Evolutionary conservation across 2,113 vertebrate species (phyloP).

Genomic region (Physeter macrocephalus): DNA sequence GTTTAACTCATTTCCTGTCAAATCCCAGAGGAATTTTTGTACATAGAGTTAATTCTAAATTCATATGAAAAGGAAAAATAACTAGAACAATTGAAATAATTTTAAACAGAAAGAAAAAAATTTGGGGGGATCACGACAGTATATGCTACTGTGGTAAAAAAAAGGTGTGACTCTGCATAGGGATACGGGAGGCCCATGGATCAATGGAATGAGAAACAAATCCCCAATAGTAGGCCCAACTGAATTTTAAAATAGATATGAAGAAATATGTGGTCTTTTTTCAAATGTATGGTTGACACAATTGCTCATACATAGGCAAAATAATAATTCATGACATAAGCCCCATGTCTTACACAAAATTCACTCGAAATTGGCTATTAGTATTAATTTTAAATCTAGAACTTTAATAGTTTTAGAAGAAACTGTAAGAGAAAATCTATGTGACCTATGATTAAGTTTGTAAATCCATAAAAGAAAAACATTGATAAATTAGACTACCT

Average conservation of each 20-base stretch:
- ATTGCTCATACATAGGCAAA: neutral
- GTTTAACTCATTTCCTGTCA: neutral
- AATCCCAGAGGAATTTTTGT: neutral
- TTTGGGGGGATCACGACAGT: neutral
- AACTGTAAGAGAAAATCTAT: too few relatives aligned
- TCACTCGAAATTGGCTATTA: neutral
- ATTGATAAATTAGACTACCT: neutral
- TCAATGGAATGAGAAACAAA: neutral
- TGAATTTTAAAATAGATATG: neutral
- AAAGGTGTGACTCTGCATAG: neutral
- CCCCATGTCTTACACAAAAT: neutral
- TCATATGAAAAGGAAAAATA: neutral
- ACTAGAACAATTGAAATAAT: neutral
- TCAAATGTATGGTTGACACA: neutral
- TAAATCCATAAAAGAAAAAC: neutral
- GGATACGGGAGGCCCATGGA: neutral
- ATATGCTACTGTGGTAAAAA: neutral
- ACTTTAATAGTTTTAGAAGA: neutral
- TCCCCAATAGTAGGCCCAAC: fast-evolving
- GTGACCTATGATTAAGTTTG: neutral
- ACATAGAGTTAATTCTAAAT: neutral
- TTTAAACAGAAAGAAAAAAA: neutral
- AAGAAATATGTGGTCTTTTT: neutral
- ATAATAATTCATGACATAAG: neutral
- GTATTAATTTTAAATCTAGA: neutral